Evolutionary conservation across 2,888 invertebrate species (phyloP), one percentile per base, ranked within the genome.

Genomic region (Drosophila austrosaltans): DNA sequence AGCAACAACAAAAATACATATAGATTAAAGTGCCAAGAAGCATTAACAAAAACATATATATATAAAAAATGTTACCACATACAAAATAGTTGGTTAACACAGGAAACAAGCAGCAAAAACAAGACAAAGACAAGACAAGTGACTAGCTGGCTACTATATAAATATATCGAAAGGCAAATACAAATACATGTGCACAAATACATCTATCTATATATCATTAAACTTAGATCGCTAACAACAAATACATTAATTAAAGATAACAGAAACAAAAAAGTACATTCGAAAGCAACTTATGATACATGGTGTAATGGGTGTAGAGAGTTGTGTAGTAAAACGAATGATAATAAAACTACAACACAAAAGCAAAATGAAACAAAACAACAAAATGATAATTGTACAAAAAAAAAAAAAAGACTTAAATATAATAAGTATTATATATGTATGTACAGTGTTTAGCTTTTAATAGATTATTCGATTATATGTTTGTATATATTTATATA

Each of bases 231-330:
- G 44, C 62, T 69, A 69, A 12, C 22, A 48, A 48, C 48, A 32
- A 63, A 36, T 63, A 69, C 63, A n/a, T 57, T 63, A 62, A 40
- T 16, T 57, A 63, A 63, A n/a, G n/a, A 69, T 63, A 69, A 69
- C 48, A 69, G 53, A 69, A 39, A 63, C 48, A 48, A 5, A 48
- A 8, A 22, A 44, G 22, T 44, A 54, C 36, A 68, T 68, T 44
- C 54, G 53, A n/a, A 30, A 42, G n/a, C 42, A 12, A 56, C 63
- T 69, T 69, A 69, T 69, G 5, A 40, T 69, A 69, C 56, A 69
- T 2, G 42, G 39, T 69, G 56, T 22, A 69, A 12, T n/a, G 48
- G 42, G 42, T 56, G 30, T 25, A 32, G 16, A 16, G 16, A 16
- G 32, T 44, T 28, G 4, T 32, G 6, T 30, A 32, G 53, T 53